Evolutionary conservation across 2,113 vertebrate genomes (phyloP).

Genomic region (Guaruba guarouba): DNA sequence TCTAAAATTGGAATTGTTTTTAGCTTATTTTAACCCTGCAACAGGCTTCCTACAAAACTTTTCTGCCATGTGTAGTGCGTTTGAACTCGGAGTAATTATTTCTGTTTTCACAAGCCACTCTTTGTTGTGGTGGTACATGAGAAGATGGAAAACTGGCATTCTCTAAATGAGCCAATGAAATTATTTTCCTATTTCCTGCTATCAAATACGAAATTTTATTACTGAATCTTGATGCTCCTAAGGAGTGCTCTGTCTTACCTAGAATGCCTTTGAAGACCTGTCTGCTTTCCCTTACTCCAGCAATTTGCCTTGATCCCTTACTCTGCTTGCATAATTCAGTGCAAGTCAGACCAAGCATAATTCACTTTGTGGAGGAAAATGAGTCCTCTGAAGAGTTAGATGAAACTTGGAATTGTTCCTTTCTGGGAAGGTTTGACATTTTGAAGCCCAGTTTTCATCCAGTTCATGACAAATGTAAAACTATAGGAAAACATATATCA

Average conservation of each 20-base stretch:
- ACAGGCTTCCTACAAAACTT: neutral
- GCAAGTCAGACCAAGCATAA: conserved; percentile 38
- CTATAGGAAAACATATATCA: neutral
- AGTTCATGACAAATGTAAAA: neutral
- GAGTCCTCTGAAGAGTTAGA: neutral
- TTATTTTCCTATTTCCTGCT: conserved; percentile 65
- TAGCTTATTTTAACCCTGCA: neutral
- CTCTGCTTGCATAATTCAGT: neutral
- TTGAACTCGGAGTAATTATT: neutral
- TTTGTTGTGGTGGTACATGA: neutral
- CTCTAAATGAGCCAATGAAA: conserved; percentile 37
- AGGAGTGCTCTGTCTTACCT: conserved; percentile 47
- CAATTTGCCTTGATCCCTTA: conserved; percentile 42
- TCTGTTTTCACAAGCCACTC: neutral
- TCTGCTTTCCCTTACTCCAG: conserved; percentile 39
- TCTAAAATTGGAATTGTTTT: neutral
- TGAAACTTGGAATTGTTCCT: neutral
- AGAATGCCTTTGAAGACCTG: conserved; percentile 56
- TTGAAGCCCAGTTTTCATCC: neutral
- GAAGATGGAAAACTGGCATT: conserved; percentile 42
- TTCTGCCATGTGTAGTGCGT: neutral
- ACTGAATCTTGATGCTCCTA: conserved; percentile 19
- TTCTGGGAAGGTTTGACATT: neutral
- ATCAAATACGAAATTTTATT: conserved; percentile 55
- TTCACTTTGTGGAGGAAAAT: conserved; percentile 46